Evolutionary conservation across 2,113 vertebrate species (phyloP).

Genomic region (Archilochus colubris): DNA sequence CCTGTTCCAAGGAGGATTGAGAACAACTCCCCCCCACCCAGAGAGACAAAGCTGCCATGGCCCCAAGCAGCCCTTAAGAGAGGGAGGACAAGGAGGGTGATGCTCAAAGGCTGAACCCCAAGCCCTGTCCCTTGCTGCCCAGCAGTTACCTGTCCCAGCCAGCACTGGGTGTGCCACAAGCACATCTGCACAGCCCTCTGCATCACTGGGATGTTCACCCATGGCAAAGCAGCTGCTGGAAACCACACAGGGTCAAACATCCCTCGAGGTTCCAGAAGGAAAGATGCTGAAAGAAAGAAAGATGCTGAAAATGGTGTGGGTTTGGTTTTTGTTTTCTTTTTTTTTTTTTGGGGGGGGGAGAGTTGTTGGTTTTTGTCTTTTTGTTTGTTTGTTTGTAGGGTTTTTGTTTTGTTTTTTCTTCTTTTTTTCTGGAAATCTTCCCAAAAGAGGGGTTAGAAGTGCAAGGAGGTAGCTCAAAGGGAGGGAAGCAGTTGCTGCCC

Average conservation of each 20-base stretch:
- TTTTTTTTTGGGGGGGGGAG: too few relatives aligned
- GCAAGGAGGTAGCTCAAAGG: accelerated
- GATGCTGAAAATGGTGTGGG: too few relatives aligned
- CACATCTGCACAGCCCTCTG: background rate
- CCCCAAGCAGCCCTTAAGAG: accelerated
- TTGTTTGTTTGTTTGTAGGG: too few relatives aligned
- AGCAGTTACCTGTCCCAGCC: background rate
- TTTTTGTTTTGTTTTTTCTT: too few relatives aligned
- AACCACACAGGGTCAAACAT: background rate
- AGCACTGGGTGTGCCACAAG: background rate
- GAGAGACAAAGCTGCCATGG: background rate
- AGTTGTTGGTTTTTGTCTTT: too few relatives aligned
- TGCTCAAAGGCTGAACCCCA: background rate
- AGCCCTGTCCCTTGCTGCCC: background rate
- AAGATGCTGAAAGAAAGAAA: background rate
- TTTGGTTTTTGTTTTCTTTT: too few relatives aligned
- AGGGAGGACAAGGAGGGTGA: background rate
- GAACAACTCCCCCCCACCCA: too few relatives aligned
- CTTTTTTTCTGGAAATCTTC: background rate
- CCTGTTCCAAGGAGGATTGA: accelerated
- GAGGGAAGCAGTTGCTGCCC: background rate
- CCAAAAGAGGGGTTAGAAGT: accelerated
- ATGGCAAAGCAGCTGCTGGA: background rate
- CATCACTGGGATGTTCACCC: accelerated
- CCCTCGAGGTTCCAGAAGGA: accelerated